Conservation (phyloP, 2,888 invertebrate species). For the Chrysopilus asiliformis region DNA sequence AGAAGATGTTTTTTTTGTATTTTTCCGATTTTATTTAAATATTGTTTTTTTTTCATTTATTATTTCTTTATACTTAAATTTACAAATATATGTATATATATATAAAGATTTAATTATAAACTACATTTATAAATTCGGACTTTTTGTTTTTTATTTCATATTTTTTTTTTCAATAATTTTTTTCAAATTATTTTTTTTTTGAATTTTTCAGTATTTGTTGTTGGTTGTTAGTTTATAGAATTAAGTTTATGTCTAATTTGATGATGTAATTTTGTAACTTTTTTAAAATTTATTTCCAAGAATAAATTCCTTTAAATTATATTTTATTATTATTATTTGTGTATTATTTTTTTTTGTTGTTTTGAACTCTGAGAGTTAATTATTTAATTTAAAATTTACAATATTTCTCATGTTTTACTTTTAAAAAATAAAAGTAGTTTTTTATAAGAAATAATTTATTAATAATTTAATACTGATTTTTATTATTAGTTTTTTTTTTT, state of each 20-base stretch:
- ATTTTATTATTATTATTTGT: no score
- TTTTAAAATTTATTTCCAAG: no score
- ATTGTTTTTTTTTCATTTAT: conserved; percentile 10
- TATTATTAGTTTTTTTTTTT: conserved; percentile 2
- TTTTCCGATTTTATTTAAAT: conserved; percentile 2
- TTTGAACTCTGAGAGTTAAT: no score
- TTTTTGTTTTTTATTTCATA: conserved; percentile 18
- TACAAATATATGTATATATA: conserved; percentile 14
- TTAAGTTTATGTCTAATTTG: no score
- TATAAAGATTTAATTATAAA: conserved; percentile 11
- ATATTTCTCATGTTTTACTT: conserved; percentile 5
- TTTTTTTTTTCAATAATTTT: conserved; percentile 11
- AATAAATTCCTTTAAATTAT: no score
- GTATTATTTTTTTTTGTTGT: no score
- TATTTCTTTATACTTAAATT: conserved; percentile 15
- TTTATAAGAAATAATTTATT: neutral
- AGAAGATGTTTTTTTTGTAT: neutral
- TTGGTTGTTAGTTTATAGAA: no score
- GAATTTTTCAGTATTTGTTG: no score
- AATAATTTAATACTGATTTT: neutral
- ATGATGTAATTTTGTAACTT: no score
- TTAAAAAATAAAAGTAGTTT: neutral
- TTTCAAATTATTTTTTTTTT: no score
- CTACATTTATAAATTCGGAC: conserved; percentile 25
- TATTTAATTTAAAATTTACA: neutral